These are phyloP conservation scores for Chrysomela aeneicollis DNA, from an alignment of 2,888 invertebrate genomes.

Conservation along the genomic window DNA sequence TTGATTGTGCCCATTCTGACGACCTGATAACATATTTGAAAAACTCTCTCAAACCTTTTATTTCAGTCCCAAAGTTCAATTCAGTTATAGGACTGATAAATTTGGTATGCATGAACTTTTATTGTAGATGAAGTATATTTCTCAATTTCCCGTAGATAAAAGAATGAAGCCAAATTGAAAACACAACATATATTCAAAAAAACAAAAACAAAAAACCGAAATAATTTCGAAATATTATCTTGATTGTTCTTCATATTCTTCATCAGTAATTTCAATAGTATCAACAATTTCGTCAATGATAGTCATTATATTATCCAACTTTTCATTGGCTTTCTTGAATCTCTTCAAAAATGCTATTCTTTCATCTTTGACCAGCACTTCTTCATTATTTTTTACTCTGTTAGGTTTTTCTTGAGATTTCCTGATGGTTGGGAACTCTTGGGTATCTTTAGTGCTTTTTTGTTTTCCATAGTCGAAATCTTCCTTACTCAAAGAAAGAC, in stretches of 20 bases:
- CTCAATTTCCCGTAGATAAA: not conserved
- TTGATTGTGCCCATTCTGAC: too few relatives aligned
- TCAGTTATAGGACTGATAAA: too few relatives aligned
- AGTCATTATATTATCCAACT: slow-evolving; percentile 57
- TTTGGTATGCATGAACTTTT: too few relatives aligned
- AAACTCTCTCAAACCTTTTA: too few relatives aligned
- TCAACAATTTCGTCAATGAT: slow-evolving; percentile 59
- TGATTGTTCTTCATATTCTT: slow-evolving; percentile 27
- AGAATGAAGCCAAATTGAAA: slow-evolving; percentile 9
- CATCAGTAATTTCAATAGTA: slow-evolving; percentile 55
- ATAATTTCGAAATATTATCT: slow-evolving; percentile 33
- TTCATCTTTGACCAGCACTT: slow-evolving; percentile 34
- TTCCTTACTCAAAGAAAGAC: slow-evolving; percentile 32
- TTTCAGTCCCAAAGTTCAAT: too few relatives aligned
- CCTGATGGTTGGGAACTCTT: not conserved
- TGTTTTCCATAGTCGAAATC: slow-evolving; percentile 37
- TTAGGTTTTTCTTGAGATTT: not conserved
- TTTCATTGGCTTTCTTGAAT: slow-evolving; percentile 55
- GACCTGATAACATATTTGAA: too few relatives aligned
- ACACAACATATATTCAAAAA: slow-evolving; percentile 33
- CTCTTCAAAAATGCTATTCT: slow-evolving; percentile 45
- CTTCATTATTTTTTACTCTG: slow-evolving; percentile 26
- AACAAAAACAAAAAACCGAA: too few relatives aligned
- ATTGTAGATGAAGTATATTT: too few relatives aligned
- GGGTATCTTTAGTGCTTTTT: not conserved